These are phyloP conservation scores for Chaetura pelagica DNA, from an alignment of 2,113 vertebrate genomes.

Conservation along the genomic window DNA sequence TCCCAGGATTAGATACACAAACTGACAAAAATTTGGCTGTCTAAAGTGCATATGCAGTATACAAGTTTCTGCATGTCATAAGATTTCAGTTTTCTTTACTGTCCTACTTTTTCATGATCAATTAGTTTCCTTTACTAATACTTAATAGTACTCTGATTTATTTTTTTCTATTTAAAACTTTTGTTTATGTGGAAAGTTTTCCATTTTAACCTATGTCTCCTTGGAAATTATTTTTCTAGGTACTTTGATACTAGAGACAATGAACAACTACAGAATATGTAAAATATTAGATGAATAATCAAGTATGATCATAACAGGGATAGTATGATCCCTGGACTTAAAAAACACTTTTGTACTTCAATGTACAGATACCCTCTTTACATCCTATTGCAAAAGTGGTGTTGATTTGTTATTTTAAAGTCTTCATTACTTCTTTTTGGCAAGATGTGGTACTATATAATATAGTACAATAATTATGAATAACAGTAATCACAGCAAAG, in stretches of 20 bases:
- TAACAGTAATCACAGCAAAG: not conserved
- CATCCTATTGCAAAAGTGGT: not conserved
- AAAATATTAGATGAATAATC: not conserved
- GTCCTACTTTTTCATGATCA: accelerated
- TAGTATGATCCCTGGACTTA: accelerated
- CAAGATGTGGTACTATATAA: not conserved
- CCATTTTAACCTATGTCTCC: not conserved
- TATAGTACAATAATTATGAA: not conserved
- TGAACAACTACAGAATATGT: not conserved
- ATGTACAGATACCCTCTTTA: not conserved
- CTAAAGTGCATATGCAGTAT: not conserved
- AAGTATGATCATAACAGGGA: not conserved
- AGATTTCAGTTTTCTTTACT: not conserved
- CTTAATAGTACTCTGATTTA: not conserved
- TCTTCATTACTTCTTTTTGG: not conserved
- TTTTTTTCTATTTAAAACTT: not conserved
- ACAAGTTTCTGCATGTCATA: accelerated
- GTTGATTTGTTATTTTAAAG: not conserved
- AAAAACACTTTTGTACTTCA: not conserved
- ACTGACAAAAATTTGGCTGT: not conserved
- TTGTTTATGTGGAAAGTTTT: not conserved
- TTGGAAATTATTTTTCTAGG: not conserved
- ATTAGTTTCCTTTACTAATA: not conserved
- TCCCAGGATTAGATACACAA: not conserved
- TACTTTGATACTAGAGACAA: not conserved